Conservation (phyloP, 2,888 invertebrate genomes). For the Elgonia sp. region DNA sequence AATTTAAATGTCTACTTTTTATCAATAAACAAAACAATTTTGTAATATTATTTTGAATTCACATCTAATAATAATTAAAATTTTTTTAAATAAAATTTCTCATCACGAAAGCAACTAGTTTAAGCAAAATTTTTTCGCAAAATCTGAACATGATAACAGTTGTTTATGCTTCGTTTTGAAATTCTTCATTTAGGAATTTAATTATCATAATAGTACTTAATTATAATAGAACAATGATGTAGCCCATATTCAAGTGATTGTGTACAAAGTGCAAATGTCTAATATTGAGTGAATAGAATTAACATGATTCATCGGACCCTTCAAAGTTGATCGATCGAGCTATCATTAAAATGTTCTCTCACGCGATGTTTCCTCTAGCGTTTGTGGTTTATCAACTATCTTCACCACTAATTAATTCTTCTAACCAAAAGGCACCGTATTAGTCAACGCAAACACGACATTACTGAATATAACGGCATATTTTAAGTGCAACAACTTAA, state of each 20-base stretch:
- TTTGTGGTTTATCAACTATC: conserved; percentile 75
- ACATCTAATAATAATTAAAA: neutral
- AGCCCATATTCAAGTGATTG: conserved; percentile 44
- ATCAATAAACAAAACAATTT: neutral
- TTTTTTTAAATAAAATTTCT: neutral
- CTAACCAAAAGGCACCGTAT: conserved; percentile 53
- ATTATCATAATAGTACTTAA: conserved; percentile 54
- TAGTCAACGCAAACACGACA: conserved; percentile 63
- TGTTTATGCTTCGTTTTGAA: neutral
- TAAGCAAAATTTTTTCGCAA: neutral
- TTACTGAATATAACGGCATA: conserved; percentile 46
- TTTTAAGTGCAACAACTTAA: conserved; percentile 63
- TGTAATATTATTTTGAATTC: neutral
- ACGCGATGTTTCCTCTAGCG: conserved; percentile 69
- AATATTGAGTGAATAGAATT: conserved; percentile 77
- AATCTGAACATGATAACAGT: conserved; percentile 29
- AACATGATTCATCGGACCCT: conserved; percentile 76
- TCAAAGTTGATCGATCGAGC: conserved; percentile 77
- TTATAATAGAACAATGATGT: conserved; percentile 48
- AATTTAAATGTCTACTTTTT: neutral
- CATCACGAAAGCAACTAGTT: neutral
- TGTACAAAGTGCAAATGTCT: conserved; percentile 65
- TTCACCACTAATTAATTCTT: conserved; percentile 71
- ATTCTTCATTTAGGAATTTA: conserved; percentile 24
- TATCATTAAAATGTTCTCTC: conserved; percentile 74